Conservation (phyloP, 2,797 vertebrate genomes). For the Centroberyx gerrardi region DNA sequence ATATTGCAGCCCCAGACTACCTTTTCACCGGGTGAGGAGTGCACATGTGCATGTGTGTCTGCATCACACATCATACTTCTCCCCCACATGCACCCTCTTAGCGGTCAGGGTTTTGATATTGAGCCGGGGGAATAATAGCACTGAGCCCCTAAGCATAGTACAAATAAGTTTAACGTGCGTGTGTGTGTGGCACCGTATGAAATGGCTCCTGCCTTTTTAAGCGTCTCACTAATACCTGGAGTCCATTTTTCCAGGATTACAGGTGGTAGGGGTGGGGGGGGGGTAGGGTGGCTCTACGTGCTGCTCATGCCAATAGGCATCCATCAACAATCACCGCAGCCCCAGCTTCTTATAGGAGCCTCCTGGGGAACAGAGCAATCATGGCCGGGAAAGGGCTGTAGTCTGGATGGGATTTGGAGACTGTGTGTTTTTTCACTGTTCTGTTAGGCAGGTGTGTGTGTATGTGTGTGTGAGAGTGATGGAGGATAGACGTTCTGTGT, state of each 20-base stretch:
- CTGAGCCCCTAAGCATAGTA: conserved; percentile 40
- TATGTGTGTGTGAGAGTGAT: background rate
- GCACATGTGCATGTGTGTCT: background rate
- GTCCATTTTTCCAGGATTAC: conserved; percentile 73
- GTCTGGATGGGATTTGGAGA: conserved; percentile 42
- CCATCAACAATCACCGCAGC: conserved; percentile 59
- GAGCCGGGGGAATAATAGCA: conserved; percentile 43
- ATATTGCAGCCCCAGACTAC: conserved; percentile 11
- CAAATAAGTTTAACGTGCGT: conserved; percentile 48
- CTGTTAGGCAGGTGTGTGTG: conserved; percentile 13
- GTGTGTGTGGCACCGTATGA: conserved; percentile 50
- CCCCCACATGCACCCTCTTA: conserved; percentile 28
- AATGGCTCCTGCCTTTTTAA: conserved; percentile 64
- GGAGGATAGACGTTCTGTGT: background rate
- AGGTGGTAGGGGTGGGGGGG: conserved; percentile 21
- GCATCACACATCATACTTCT: conserved; percentile 28
- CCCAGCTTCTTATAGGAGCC: conserved; percentile 40
- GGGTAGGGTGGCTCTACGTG: conserved; percentile 40
- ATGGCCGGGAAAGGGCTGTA: conserved; percentile 37
- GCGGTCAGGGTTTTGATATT: conserved; percentile 34
- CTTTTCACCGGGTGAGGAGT: conserved; percentile 35
- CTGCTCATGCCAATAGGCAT: conserved; percentile 64
- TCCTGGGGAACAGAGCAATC: conserved; percentile 66
- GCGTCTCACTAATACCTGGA: conserved; percentile 61
- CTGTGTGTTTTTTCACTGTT: conserved; percentile 28